Percentiles rank a stretch among this genome's conserved stretches.
Evolutionary conservation across 2,888 invertebrate genomes (phyloP).

Genomic region (Caenorhabditis uteleia): DNA sequence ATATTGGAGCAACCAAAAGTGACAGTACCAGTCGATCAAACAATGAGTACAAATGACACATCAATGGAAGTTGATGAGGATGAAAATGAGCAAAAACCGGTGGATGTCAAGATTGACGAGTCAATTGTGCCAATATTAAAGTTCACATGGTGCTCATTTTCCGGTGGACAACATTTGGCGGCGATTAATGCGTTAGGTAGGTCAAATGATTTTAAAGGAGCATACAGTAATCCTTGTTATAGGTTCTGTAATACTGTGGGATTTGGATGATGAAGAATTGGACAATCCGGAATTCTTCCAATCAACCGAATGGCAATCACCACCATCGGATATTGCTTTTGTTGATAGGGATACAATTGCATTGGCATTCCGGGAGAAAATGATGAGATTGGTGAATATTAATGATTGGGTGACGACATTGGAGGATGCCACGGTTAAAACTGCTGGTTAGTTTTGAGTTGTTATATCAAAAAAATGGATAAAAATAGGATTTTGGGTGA

Average conservation of each 20-base stretch:
- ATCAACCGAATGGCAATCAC: constrained; percentile 31
- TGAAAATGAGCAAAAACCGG: background rate
- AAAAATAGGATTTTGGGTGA: constrained; percentile 1
- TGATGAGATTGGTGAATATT: constrained; percentile 30
- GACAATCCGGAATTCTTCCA: constrained; percentile 8
- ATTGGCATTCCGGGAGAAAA: constrained; percentile 38
- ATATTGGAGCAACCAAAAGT: constrained; percentile 9
- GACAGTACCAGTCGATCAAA: background rate
- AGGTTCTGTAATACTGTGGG: constrained; percentile 33
- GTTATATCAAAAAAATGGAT: background rate
- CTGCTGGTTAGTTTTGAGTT: constrained; percentile 37
- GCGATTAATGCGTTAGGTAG: constrained; percentile 19
- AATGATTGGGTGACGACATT: constrained; percentile 16
- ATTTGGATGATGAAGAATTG: constrained; percentile 13
- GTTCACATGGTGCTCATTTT: constrained; percentile 26
- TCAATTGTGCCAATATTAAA: constrained; percentile 12
- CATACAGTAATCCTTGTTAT: no score
- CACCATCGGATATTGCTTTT: constrained; percentile 35
- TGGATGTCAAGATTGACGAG: constrained; percentile 11
- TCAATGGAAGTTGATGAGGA: constrained; percentile 11
- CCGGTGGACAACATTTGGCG: constrained; percentile 21
- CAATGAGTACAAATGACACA: no score
- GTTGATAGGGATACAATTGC: constrained; percentile 20
- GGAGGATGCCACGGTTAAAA: constrained; percentile 35
- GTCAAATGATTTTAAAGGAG: background rate